A percentile compares a stretch with the other conserved stretches of the same genome.
These are phyloP conservation scores for Catajapyx aquilonaris DNA, from an alignment of 1,140 invertebrate species.

Conservation along the genomic window DNA sequence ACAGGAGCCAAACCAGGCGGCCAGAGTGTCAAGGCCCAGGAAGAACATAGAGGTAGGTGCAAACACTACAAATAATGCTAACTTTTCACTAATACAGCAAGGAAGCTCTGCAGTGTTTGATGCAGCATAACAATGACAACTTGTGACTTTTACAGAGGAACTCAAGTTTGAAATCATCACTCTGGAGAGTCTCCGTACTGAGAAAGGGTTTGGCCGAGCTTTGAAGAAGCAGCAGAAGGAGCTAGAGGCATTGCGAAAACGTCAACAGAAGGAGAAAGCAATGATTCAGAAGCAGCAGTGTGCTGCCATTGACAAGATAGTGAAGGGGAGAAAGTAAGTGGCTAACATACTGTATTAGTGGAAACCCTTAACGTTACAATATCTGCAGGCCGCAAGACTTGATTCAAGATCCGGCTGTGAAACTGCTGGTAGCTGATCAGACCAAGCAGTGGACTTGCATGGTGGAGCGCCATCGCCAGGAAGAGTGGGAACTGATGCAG, in stretches of 20 bases:
- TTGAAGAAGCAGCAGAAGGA: constrained; percentile 93
- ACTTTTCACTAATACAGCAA: too few relatives aligned
- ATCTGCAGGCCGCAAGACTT: constrained; percentile 51
- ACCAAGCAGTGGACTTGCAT: constrained; percentile 86
- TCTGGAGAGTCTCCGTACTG: constrained; percentile 64
- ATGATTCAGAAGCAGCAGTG: constrained; percentile 85
- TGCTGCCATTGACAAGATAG: constrained; percentile 80
- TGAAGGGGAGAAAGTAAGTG: constrained; percentile 83
- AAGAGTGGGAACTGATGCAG: constrained; percentile 72
- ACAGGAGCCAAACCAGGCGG: not conserved
- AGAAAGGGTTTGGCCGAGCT: constrained; percentile 89
- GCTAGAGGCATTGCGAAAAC: constrained; percentile 71
- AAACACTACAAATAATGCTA: too few relatives aligned
- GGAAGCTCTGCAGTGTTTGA: too few relatives aligned
- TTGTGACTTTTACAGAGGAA: constrained; percentile 27
- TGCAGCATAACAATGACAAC: too few relatives aligned
- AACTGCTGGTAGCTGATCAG: constrained; percentile 67
- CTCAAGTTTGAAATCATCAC: constrained; percentile 81
- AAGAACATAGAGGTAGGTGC: constrained; percentile 1
- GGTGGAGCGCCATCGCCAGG: constrained; percentile 65
- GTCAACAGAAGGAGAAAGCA: constrained; percentile 81
- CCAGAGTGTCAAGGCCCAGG: not conserved
- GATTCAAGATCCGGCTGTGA: constrained; percentile 50
- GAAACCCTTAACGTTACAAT: constrained; percentile 8
- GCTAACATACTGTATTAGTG: too few relatives aligned